Evolutionary conservation across 2,888 invertebrate genomes (phyloP), one percentile per base, ranked within the genome.

Genomic region (Chromoteleia sp.): DNA sequence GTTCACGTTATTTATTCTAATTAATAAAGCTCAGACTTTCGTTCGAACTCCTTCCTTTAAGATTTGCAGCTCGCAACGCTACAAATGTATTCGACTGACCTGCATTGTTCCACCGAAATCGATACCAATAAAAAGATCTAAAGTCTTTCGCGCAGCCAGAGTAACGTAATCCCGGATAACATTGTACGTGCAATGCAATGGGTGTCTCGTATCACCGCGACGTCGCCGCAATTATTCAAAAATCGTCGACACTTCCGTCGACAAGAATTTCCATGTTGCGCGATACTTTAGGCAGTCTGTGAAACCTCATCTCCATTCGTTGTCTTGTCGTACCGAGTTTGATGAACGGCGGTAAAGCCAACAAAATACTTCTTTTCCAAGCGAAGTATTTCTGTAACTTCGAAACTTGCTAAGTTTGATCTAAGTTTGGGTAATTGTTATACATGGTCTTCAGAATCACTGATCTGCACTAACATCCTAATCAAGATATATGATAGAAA

Each of bases 301-400:
- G 39, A 58, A 58, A 58, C 39, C 21, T 58, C 39, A 36, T 41
- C 39, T 48, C 2, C 8, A n/a, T 29, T 15, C 33, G 5, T 58
- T 70, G 48, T 70, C 58, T 59, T 48, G 25, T 17, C 1, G 30
- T 12, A 33, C 48, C 68, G 19, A 58, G 65, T 77, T 74, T 71
- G 71, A 81, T 74, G 73, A 80, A 74, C 71, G 63, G 50, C 50
- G 65, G 8, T 7, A 54, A 73, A 36, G n/a, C 36, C 36, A 52
- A 6, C 48, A 25, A 52, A 77, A 76, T 68, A 61, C 50, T 65
- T 52, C 19, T 65, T 36, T 65, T 56, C 56, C 39, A 65, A 76
- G 73, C 52, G 48, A 73, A 76, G 39, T 41, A 8, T 39, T 12
- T 58, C 14, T 41, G 8, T 58, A 58, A 58, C 39, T 39, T 56